Conservation (phyloP, 2,888 invertebrate species). For the Chalcosyrphus nemorum region DNA sequence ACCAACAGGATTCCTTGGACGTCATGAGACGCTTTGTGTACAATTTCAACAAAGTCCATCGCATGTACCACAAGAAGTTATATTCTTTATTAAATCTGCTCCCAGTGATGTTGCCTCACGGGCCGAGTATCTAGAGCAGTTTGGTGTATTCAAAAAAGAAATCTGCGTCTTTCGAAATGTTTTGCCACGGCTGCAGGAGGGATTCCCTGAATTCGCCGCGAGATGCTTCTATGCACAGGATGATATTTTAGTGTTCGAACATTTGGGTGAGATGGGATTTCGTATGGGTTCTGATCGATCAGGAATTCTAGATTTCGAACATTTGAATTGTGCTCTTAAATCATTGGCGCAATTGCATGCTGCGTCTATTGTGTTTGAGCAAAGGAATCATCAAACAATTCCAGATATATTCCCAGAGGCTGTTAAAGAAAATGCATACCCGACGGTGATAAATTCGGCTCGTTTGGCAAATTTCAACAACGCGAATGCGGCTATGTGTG, state of each 20-base stretch:
- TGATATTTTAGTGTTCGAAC: slow-evolving; percentile 82
- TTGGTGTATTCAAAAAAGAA: slow-evolving; percentile 83
- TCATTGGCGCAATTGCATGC: slow-evolving; percentile 82
- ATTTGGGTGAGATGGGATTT: slow-evolving; percentile 79
- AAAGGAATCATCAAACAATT: slow-evolving; percentile 74
- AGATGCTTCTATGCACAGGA: slow-evolving; percentile 81
- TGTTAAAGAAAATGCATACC: slow-evolving; percentile 81
- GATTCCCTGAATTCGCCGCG: slow-evolving; percentile 77
- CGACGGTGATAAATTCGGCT: slow-evolving; percentile 74
- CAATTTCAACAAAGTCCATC: slow-evolving; percentile 74
- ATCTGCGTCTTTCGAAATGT: slow-evolving; percentile 82
- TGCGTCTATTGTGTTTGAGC: slow-evolving; percentile 81
- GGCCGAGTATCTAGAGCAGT: slow-evolving; percentile 82
- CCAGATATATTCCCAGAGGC: slow-evolving; percentile 76
- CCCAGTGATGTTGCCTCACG: slow-evolving; percentile 83
- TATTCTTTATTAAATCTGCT: slow-evolving; percentile 85
- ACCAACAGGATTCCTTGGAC: slow-evolving; percentile 79
- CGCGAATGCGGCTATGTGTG: slow-evolving; percentile 77
- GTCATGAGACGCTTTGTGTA: slow-evolving; percentile 78
- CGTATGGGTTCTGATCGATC: slow-evolving; percentile 77
- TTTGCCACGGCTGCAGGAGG: slow-evolving; percentile 80
- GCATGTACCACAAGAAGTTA: slow-evolving; percentile 75
- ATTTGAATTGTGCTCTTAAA: slow-evolving; percentile 81
- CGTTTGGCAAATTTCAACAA: slow-evolving; percentile 77
- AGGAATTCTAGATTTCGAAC: slow-evolving; percentile 79